Base-by-base conservation (phyloP, 2,888 invertebrate genomes). In the Exephanes ischioxanthus region DNA sequence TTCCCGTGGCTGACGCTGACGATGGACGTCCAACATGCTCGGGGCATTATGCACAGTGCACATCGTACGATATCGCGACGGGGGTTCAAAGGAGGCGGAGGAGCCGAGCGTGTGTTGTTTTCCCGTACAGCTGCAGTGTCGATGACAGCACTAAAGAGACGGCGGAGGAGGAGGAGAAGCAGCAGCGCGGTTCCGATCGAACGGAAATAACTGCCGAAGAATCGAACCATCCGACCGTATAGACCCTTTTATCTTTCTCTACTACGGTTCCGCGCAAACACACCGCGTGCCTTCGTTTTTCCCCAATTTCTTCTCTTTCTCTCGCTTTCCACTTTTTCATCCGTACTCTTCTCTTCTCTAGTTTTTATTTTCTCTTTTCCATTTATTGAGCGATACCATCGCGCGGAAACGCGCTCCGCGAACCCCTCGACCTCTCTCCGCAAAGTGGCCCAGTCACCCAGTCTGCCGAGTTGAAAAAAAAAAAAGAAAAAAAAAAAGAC, bases 151-250 rank as follows among this genome's bases (percentile, higher is more conserved):
- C 68, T 71, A 84, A 71, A 87, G 85, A 85, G 45, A 45, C 45
- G 14, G 75, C 19, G 58, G 22, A 45, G 51, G 4, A 51, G 51
- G n/a, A n/a, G 73, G 41, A 73, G 30, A 41, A 76, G 48, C 75
- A 16, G 33, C 66, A 61, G 66, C 66, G 75, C 33, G 67, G 70
- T 84, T 81, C 72, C 86, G 84, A 87, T 88, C 87, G 86, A 87
- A 72, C 87, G 87, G 88, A 90, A 91, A 91, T 89, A 91, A 90
- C 87, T 85, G 83, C 71, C 86, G 80, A 90, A 90, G 90, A 90
- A 90, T 89, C 88, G 86, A 85, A 77, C 63, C 84, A 75, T 84
- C 85, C 82, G 71, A 84, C 86, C 82, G 86, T 80, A 71, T 73
- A 61, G 71, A 84, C 76, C 78, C 79, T 86, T 86, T 86, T 84